Conservation (phyloP, 2,888 invertebrate species). For the Ceriagrion tenellum region DNA sequence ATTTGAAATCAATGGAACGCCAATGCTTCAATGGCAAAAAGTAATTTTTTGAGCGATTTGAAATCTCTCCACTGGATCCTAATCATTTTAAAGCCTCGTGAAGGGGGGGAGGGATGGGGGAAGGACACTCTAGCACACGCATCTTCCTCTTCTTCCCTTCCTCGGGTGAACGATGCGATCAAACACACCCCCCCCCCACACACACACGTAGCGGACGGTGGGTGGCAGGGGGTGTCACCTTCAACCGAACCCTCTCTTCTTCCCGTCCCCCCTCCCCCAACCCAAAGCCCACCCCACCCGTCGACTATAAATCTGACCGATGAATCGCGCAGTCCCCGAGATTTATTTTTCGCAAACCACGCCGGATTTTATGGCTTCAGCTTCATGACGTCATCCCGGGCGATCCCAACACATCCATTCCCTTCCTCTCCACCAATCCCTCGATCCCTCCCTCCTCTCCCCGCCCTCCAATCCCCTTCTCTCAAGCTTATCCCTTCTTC, state of each 20-base stretch:
- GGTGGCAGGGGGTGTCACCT: conserved; percentile 58
- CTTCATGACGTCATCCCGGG: conserved; percentile 55
- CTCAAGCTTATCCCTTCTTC: not conserved
- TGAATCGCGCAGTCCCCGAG: conserved; percentile 51
- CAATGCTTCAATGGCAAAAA: not conserved
- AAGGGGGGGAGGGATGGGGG: too few relatives aligned
- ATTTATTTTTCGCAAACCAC: conserved; percentile 67
- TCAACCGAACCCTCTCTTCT: not conserved
- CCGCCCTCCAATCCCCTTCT: not conserved
- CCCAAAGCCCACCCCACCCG: not conserved
- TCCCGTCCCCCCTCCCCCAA: not conserved
- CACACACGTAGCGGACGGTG: conserved; percentile 37
- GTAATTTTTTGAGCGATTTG: not conserved
- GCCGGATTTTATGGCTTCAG: conserved; percentile 65
- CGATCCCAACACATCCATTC: not conserved
- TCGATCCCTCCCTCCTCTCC: not conserved
- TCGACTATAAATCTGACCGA: conserved; percentile 54
- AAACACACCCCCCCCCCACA: not conserved
- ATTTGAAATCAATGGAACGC: not conserved
- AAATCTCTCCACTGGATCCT: not conserved
- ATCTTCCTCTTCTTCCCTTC: not conserved
- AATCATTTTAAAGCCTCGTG: conserved; percentile 29
- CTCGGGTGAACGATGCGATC: conserved; percentile 7
- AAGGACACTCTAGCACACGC: not conserved
- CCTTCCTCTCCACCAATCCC: not conserved